These are phyloP conservation scores for Theristicus caerulescens DNA, from an alignment of 2,113 vertebrate species.

Conservation along the genomic window DNA sequence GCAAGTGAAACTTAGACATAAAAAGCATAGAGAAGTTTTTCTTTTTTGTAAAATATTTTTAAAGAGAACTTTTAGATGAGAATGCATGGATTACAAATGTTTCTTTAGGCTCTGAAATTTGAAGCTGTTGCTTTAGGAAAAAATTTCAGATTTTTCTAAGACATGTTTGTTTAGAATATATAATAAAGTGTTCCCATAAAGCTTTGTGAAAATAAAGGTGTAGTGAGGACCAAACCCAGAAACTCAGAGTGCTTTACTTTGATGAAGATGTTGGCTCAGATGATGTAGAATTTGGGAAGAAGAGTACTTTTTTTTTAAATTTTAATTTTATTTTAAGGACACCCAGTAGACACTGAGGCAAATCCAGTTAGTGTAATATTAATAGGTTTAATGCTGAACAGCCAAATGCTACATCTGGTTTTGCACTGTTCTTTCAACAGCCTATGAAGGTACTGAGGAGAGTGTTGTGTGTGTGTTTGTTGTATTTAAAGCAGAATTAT, in stretches of 20 bases:
- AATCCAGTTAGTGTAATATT: constrained; percentile 53
- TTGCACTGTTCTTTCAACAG: not conserved
- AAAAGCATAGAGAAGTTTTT: not conserved
- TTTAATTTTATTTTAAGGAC: not conserved
- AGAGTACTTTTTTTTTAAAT: not conserved
- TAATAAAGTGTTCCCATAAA: not conserved
- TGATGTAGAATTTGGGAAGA: not conserved
- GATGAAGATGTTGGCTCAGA: not conserved
- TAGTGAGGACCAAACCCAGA: not conserved
- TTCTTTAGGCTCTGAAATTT: not conserved
- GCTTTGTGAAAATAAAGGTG: not conserved
- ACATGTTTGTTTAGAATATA: not conserved
- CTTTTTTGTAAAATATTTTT: not conserved
- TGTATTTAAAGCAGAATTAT: not conserved
- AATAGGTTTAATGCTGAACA: constrained; percentile 39
- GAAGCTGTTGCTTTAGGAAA: not conserved
- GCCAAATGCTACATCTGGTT: not conserved
- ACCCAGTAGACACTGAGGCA: not conserved
- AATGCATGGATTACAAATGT: not conserved
- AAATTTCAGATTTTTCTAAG: not conserved
- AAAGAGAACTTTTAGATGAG: not conserved
- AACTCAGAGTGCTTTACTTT: not conserved
- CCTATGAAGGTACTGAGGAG: not conserved
- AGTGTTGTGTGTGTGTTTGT: not conserved
- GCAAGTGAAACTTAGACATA: not conserved